Base-by-base conservation (phyloP, 1,140 invertebrate species). In the Drosophila navojoa region DNA sequence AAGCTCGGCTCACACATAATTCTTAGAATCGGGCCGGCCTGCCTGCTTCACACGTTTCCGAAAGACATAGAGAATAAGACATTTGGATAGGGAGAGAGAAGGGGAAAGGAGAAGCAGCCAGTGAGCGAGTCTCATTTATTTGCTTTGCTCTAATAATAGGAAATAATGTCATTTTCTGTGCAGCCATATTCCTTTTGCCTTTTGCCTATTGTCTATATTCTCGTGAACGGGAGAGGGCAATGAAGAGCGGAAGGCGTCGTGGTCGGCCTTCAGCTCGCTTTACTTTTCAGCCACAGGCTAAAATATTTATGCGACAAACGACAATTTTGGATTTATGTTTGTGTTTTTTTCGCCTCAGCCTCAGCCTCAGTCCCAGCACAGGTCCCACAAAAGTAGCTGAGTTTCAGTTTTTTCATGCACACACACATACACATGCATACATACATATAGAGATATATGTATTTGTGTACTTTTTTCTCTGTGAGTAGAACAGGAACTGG, bases 241-340 rank as follows among this genome's bases (percentile, higher is more conserved):
- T 3, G 19, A 3, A 3, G 35, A 22, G 16, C 13, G 27, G 50
- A 49, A 27, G 57, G 27, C 15, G 13, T 15, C n/a, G 19, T 11
- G 32, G 25, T 58, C 25, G 50, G 55, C 38, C 66, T 63, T 71
- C 44, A 59, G 57, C 25, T 19, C 15, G 57, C 57, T 45, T 59
- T 59, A 58, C 63, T 81, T 63, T 67, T 61, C 68, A 78, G 63
- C 44, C 64, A 64, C 76, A 66, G 58, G 50, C 80, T 89, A 84
- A 89, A 90, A 89, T 89, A 89, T 89, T 89, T 89, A 90, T 89
- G 84, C 84, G 85, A 90, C 85, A 89, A 90, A 90, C 76, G 84
- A 84, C 84, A 89, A 90, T 89, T 89, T 89, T 77, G 84, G 85
- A 89, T 89, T 89, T 89, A 89, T 89, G 84, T 66, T 59, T 55